Conservation (phyloP, 2,797 vertebrate species). For the Chaetophractus vellerosus region DNA sequence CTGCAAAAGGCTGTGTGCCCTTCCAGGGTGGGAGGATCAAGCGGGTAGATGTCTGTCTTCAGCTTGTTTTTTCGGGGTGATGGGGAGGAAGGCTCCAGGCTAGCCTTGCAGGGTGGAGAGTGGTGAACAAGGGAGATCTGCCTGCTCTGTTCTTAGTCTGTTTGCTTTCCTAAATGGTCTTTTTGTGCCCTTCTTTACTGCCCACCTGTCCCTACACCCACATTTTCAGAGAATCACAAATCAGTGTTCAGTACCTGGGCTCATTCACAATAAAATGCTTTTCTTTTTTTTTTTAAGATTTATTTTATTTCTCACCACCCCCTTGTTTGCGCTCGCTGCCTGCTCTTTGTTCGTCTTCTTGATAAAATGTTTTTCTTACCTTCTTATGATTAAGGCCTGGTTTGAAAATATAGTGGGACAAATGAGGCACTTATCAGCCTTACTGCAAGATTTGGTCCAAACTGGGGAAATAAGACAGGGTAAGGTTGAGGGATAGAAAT, state of each 20-base stretch:
- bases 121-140: neutral
- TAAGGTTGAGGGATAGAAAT: rapidly evolving
- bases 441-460: neutral
- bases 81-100: neutral
- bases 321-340: too few relatives aligned
- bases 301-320: too few relatives aligned
- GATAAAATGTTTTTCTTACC: conserved; percentile 65
- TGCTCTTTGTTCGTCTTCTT: too few relatives aligned
- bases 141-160: neutral
- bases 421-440: conserved; percentile 52
- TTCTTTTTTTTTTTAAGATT: neutral
- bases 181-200: neutral
- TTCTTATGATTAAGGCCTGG: neutral
- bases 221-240: neutral
- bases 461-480: neutral
- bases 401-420: neutral
- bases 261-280: conserved; percentile 38
- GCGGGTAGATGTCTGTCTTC: rapidly evolving
- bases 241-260: neutral
- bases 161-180: too few relatives aligned
- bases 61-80: neutral
- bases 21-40: neutral
- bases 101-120: neutral
- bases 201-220: rapidly evolving
- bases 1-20: neutral